Percentiles rank a stretch among this genome's conserved stretches.
Evolutionary conservation across 2,113 vertebrate genomes (phyloP).

Genomic region (Nyctereutes procyonoides): DNA sequence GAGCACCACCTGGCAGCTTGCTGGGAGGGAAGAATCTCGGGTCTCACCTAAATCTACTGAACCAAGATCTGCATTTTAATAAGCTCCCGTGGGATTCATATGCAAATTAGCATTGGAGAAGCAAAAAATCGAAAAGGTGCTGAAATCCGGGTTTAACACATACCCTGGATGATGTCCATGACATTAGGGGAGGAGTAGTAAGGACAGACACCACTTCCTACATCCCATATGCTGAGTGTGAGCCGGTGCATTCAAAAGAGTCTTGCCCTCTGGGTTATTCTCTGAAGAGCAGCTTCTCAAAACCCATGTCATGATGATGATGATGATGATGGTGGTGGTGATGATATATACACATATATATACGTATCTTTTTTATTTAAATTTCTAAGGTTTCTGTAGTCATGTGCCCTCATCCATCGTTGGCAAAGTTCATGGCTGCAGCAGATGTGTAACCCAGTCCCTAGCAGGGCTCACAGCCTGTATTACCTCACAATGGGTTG

Average conservation of each 20-base stretch:
- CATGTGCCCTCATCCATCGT: background rate
- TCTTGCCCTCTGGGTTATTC: background rate
- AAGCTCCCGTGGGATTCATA: background rate
- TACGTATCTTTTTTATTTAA: background rate
- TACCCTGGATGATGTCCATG: background rate
- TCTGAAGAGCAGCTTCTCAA: conserved; percentile 23
- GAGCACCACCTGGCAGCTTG: background rate
- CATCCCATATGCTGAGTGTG: background rate
- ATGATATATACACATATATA: background rate
- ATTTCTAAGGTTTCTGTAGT: background rate
- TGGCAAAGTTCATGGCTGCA: background rate
- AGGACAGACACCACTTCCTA: background rate
- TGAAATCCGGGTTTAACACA: background rate
- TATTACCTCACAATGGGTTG: background rate
- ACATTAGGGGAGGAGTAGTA: background rate
- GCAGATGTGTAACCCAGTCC: background rate
- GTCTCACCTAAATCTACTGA: background rate
- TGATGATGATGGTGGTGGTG: too few species aligned
- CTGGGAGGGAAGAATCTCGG: background rate
- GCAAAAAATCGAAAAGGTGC: background rate
- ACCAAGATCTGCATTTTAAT: background rate
- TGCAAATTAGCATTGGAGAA: background rate
- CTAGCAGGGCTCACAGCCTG: background rate
- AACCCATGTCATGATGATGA: background rate
- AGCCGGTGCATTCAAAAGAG: background rate